A percentile compares a stretch with the other conserved stretches of the same genome.
phyloP scores from a whole-genome alignment of 1,140 invertebrate genomes.

The Monomorium pharaonis region DNA sequence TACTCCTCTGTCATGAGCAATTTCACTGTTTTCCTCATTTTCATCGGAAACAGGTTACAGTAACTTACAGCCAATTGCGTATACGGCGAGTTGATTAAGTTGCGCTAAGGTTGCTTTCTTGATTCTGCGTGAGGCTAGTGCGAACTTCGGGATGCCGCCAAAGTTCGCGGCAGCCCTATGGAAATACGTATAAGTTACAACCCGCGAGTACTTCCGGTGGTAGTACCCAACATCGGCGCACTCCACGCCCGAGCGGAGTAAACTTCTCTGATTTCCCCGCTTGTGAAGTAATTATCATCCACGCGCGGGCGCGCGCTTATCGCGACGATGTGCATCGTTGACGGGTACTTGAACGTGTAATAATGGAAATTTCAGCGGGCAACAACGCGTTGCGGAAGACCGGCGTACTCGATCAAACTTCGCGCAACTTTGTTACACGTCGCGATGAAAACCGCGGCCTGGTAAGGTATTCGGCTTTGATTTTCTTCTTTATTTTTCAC shows the following conservation, averaged over 20 bases:
- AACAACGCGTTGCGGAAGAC: conserved; percentile 16
- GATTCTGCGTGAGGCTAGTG: conserved; percentile 1
- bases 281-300: conserved; percentile 55
- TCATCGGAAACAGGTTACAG: background rate
- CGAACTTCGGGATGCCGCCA: background rate
- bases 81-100: conserved; percentile 29
- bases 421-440: conserved; percentile 16
- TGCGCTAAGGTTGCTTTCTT: conserved; percentile 35
- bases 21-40: background rate
- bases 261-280: conserved; percentile 57
- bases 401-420: conserved; percentile 44
- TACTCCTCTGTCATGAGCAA: background rate
- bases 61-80: background rate
- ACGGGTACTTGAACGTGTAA: conserved; percentile 51
- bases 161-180: conserved; percentile 31
- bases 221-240: conserved; percentile 33
- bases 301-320: conserved; percentile 33
- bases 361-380: conserved; percentile 48
- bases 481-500: background rate
- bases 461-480: background rate
- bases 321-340: conserved; percentile 33
- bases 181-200: conserved; percentile 35
- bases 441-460: background rate
- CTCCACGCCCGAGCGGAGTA: conserved; percentile 5
- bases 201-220: conserved; percentile 15